A percentile compares a stretch with the other conserved stretches of the same genome.
These are phyloP conservation scores for Enteromius anoplus DNA, from an alignment of 2,797 vertebrate genomes.

Conservation along the genomic window DNA sequence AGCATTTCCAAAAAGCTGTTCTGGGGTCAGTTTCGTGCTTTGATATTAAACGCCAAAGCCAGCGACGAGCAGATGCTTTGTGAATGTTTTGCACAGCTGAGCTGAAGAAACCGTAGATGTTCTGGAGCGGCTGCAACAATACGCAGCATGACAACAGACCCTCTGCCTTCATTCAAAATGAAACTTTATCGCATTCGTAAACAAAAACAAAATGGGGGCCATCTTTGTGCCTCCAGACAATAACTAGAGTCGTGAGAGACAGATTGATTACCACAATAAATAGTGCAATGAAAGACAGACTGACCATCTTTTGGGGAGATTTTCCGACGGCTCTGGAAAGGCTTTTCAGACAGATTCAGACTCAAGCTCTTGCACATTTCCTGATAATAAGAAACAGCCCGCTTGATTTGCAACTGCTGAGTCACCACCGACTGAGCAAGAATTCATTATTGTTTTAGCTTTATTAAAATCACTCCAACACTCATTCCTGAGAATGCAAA, in stretches of 20 bases:
- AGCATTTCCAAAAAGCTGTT: conserved; percentile 15
- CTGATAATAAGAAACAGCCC: conserved; percentile 6
- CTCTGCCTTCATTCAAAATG: conserved; percentile 17
- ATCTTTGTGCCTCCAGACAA: conserved; percentile 22
- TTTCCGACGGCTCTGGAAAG: not conserved
- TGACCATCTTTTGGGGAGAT: not conserved
- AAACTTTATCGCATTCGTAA: conserved; percentile 1
- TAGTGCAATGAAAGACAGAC: not conserved
- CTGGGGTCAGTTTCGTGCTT: not conserved
- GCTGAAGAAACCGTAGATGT: conserved; percentile 5
- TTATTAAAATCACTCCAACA: conserved; percentile 27
- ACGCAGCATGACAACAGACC: not conserved
- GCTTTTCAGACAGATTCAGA: conserved; percentile 7
- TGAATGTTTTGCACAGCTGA: not conserved
- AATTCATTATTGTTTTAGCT: conserved; percentile 3
- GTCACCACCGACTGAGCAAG: conserved; percentile 18
- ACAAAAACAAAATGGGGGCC: conserved; percentile 8
- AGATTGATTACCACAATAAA: conserved; percentile 17
- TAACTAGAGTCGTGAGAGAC: not conserved
- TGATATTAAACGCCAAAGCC: not conserved
- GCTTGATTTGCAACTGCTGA: conserved; percentile 8
- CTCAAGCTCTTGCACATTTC: not conserved
- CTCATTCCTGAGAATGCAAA: conserved; percentile 14
- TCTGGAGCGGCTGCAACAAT: not conserved
- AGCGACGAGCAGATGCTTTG: not conserved